Base-by-base conservation (phyloP, 2,888 invertebrate genomes). In the Torymus auratus region DNA sequence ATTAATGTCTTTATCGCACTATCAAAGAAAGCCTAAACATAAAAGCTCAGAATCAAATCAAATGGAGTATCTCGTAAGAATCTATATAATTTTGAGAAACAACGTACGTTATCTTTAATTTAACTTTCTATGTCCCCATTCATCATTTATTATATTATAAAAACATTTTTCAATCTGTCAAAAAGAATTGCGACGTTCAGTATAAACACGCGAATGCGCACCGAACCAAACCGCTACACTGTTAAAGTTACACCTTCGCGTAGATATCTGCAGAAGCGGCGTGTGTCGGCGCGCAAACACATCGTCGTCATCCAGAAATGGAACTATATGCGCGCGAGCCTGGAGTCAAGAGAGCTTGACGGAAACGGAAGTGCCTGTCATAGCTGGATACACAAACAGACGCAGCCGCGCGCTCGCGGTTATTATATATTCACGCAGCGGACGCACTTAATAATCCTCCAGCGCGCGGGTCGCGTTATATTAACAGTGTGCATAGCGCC, bases 301-400 rank as follows among this genome's bases (percentile, higher is more conserved):
- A 23, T 56, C 68, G 5, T 28, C 28, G 28, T 28, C 28, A 28
- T 28, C 12, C 64, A 62, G 70, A 64, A 80, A 20, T 55, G 41
- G n/a, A 71, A 70, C 65, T 68, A 58, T 17, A 15, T 14, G 13
- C 58, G 20, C 20, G 50, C 56, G 13, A 55, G 13, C 10, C 10
- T 20, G 17, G 58, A 11, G 58, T 60, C 28, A 41, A 50, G 69
- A 50, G 68, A 70, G n/a, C 23, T 50, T 60, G 50, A 88, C 89
- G 90, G 89, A 90, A 90, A 87, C 90, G 90, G 90, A 90, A 90
- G 88, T 88, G 87, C 86, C 88, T 89, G 89, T 90, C 90, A 90
- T 88, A 90, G 87, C 89, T 89, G 88, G 87, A 86, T 88, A 89
- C 87, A 88, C 88, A 89, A 89, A 90, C 87, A 88, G 85, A 83